phyloP scores from a whole-genome alignment of 2,113 vertebrate genomes.

The Pterocles orientalis region DNA sequence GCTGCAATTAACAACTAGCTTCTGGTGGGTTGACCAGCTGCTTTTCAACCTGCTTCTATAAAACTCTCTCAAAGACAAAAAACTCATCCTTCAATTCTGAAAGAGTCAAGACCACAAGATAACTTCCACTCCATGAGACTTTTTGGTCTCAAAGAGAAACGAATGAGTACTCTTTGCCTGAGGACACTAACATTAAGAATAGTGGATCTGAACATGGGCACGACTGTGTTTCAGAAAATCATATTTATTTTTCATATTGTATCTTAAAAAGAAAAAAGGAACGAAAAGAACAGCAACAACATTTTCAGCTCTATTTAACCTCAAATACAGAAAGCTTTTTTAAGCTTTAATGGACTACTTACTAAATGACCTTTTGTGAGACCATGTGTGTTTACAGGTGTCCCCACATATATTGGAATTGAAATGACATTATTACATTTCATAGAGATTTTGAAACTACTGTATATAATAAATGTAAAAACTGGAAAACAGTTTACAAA shows the following conservation, averaged over 20 bases:
- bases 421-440: background rate
- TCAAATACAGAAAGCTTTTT: background rate
- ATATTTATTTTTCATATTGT: background rate
- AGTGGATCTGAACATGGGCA: background rate
- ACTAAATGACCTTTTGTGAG: background rate
- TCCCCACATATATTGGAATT: background rate
- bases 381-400: background rate
- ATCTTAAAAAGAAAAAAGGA: background rate
- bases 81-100: background rate
- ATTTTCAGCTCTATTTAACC: conserved; percentile 34
- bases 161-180: background rate
- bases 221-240: background rate
- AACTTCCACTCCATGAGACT: background rate
- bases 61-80: conserved; percentile 14
- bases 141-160: background rate
- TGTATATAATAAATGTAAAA: background rate
- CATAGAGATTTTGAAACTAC: background rate
- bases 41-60: conserved; percentile 55
- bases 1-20: conserved; percentile 57
- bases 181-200: background rate
- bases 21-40: conserved; percentile 47
- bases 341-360: background rate
- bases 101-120: background rate
- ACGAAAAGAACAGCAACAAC: background rate
- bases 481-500: background rate